These are phyloP conservation scores for Phrynocephalus vlangalii DNA, from an alignment of 2,797 vertebrate genomes.

Conservation along the genomic window DNA sequence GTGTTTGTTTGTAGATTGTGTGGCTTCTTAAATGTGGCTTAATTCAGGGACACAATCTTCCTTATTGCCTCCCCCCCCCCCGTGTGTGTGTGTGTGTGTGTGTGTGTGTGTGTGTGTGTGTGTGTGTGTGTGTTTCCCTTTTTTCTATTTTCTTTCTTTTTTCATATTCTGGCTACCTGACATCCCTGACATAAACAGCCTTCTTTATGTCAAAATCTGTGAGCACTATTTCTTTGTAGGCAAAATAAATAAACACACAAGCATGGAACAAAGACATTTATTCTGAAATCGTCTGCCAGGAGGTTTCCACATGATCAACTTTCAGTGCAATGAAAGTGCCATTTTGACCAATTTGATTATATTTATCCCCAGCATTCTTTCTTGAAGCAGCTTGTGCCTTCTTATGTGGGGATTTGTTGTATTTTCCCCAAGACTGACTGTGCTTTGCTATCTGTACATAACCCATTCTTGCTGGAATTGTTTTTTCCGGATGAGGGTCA, in stretches of 20 bases:
- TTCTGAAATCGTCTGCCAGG: not conserved
- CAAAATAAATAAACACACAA: too few species aligned
- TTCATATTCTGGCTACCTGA: not conserved
- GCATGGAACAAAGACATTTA: not conserved
- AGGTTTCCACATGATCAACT: slow-evolving; percentile 5
- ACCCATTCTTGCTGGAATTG: not conserved
- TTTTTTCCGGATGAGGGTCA: not conserved
- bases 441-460: not conserved
- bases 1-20: not conserved
- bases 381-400: not conserved
- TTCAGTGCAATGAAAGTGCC: slow-evolving; percentile 6
- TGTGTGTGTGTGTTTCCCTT: not conserved
- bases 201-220: not conserved
- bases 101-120: too few species aligned
- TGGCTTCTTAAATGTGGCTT: not conserved
- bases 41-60: too few species aligned
- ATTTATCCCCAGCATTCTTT: not conserved
- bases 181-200: not conserved
- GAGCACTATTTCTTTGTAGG: not conserved
- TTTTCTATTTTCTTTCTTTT: not conserved
- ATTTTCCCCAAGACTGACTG: not conserved
- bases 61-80: not conserved
- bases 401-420: not conserved
- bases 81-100: too few species aligned
- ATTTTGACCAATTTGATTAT: slow-evolving; percentile 5